Conservation (phyloP, 2,797 vertebrate species). For the Poeciliopsis turneri region DNA sequence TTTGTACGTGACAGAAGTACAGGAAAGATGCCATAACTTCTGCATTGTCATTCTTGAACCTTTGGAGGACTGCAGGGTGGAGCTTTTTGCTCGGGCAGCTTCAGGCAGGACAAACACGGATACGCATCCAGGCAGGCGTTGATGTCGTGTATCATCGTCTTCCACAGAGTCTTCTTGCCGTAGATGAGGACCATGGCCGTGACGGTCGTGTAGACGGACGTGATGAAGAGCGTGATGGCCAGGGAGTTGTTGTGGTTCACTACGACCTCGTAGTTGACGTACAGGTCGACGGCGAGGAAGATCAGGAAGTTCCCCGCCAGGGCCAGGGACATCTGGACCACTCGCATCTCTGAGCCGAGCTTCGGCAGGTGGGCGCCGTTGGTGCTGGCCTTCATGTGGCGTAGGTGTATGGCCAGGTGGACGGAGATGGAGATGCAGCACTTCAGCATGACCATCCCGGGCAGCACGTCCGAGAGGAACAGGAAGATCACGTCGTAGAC, state of each 20-base stretch:
- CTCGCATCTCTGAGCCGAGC: conserved; percentile 78
- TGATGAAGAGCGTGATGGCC: conserved; percentile 65
- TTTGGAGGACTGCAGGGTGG: conserved; percentile 22
- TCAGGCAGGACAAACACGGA: conserved; percentile 69
- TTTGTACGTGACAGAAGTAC: not conserved
- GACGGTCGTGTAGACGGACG: conserved; percentile 71
- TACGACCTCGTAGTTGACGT: conserved; percentile 65
- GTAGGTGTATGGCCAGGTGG: conserved; percentile 78
- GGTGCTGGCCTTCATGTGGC: conserved; percentile 77
- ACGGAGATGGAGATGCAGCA: conserved; percentile 81
- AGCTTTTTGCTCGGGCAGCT: conserved; percentile 65
- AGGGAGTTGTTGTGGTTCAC: conserved; percentile 62
- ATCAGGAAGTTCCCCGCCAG: conserved; percentile 70
- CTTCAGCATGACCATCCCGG: conserved; percentile 78
- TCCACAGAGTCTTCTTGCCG: conserved; percentile 80
- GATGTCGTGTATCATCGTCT: conserved; percentile 63
- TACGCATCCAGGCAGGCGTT: conserved; percentile 68
- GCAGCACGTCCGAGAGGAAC: conserved; percentile 73
- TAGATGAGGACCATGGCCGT: conserved; percentile 76
- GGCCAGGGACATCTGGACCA: conserved; percentile 78
- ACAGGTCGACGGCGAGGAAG: conserved; percentile 77
- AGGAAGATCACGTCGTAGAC: conserved; percentile 70
- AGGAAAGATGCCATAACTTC: conserved; percentile 25
- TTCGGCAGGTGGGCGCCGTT: conserved; percentile 76
- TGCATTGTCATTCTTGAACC: conserved; percentile 44